Percentiles rank a stretch among this genome's conserved stretches.
phyloP scores from a whole-genome alignment of 2,113 vertebrate genomes.

The Dissostichus mawsoni region DNA sequence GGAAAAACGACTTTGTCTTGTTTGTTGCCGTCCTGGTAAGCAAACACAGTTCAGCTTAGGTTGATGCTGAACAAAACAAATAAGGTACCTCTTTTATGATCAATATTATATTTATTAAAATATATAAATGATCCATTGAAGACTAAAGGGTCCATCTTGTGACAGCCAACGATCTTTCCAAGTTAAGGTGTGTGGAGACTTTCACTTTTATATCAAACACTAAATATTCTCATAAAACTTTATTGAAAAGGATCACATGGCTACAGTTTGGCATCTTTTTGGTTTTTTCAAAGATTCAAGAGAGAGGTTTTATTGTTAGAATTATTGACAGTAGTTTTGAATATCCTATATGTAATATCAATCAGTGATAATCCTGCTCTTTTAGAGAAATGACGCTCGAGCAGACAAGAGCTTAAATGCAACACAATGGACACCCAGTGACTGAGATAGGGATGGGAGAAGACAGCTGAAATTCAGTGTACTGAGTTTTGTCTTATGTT shows the following conservation, averaged over 20 bases:
- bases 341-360: background rate
- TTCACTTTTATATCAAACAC: background rate
- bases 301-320: background rate
- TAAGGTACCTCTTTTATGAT: background rate
- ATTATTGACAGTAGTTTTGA: background rate
- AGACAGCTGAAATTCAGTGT: constrained; percentile 1
- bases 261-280: background rate
- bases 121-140: background rate
- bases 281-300: background rate
- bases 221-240: background rate
- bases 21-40: background rate
- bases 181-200: background rate
- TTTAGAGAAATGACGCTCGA: constrained; percentile 56
- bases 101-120: background rate
- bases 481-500: background rate
- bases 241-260: background rate
- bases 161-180: too few relatives aligned
- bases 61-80: background rate
- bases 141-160: too few relatives aligned
- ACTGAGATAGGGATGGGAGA: constrained; percentile 18
- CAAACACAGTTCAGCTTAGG: background rate
- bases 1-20: background rate
- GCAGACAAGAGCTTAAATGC: constrained; percentile 50
- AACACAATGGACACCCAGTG: constrained; percentile 18
- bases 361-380: constrained; percentile 69